A percentile compares a stretch with the other conserved stretches of the same genome.
These are phyloP conservation scores for Cyanistes caeruleus DNA, from an alignment of 2,113 vertebrate genomes.

Conservation along the genomic window DNA sequence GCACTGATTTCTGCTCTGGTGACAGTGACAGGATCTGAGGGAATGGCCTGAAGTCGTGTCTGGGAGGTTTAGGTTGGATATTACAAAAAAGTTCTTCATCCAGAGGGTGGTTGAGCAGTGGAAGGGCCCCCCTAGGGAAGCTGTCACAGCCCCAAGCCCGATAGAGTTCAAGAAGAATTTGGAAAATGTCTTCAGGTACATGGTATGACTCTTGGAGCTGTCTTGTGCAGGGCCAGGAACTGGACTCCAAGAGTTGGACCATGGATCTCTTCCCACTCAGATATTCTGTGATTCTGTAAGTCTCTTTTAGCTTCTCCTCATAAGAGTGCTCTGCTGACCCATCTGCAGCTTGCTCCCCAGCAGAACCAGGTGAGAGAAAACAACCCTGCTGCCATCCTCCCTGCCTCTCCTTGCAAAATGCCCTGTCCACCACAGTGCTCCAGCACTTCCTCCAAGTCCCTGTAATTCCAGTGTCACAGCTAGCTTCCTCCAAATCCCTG, in stretches of 20 bases:
- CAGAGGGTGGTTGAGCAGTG: background rate
- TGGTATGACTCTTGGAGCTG: background rate
- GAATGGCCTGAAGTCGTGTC: background rate
- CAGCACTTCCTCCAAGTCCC: background rate
- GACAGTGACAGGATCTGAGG: fast-evolving
- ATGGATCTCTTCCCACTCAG: background rate
- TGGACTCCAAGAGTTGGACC: fast-evolving
- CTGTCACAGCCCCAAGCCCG: background rate
- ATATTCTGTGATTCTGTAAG: background rate
- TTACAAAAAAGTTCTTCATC: background rate
- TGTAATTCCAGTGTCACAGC: background rate
- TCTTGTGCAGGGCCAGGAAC: background rate
- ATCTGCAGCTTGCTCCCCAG: background rate
- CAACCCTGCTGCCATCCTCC: background rate
- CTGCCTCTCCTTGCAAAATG: background rate
- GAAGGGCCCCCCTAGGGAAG: background rate
- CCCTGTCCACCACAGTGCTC: background rate
- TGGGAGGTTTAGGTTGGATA: background rate
- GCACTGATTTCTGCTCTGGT: background rate
- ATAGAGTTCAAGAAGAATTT: background rate
- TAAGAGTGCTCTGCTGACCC: background rate
- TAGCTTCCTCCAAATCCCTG: too few species aligned
- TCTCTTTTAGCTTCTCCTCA: background rate
- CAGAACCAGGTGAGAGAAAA: background rate
- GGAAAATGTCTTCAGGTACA: background rate